Evolutionary conservation across 2,888 invertebrate genomes (phyloP).

Genomic region (Poecilobothrus nobilitatus): DNA sequence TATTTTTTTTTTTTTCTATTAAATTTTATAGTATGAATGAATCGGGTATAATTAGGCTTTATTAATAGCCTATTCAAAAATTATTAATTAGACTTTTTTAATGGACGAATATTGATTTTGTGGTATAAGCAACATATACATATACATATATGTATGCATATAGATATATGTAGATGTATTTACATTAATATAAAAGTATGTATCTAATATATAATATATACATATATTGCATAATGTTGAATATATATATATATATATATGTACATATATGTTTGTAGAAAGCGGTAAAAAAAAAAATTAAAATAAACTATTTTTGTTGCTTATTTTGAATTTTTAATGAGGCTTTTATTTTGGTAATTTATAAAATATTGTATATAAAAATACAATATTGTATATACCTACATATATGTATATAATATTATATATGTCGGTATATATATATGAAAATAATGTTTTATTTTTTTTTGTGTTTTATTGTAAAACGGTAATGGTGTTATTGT

Average conservation of each 20-base stretch:
- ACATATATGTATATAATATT: too few species aligned
- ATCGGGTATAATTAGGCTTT: conserved; percentile 42
- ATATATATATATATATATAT: not conserved
- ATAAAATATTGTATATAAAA: too few species aligned
- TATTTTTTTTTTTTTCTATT: too few species aligned
- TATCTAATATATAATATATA: too few species aligned
- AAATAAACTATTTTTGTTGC: not conserved
- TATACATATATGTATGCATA: not conserved
- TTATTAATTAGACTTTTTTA: conserved; percentile 47
- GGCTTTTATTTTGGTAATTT: not conserved
- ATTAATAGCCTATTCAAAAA: conserved; percentile 46
- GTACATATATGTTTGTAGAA: not conserved
- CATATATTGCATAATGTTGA: too few species aligned
- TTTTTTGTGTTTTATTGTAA: too few species aligned
- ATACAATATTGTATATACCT: too few species aligned
- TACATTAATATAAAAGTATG: too few species aligned
- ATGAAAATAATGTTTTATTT: too few species aligned
- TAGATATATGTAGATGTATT: too few species aligned
- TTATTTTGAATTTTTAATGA: conserved; percentile 4
- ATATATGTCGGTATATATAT: too few species aligned
- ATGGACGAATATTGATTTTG: conserved; percentile 46
- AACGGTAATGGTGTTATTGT: too few species aligned
- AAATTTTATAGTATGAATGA: not conserved
- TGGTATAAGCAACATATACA: conserved; percentile 30
- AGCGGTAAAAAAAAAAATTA: not conserved